These are phyloP conservation scores for Ariolimax columbianus DNA, from an alignment of 2,888 invertebrate species.

Conservation along the genomic window DNA sequence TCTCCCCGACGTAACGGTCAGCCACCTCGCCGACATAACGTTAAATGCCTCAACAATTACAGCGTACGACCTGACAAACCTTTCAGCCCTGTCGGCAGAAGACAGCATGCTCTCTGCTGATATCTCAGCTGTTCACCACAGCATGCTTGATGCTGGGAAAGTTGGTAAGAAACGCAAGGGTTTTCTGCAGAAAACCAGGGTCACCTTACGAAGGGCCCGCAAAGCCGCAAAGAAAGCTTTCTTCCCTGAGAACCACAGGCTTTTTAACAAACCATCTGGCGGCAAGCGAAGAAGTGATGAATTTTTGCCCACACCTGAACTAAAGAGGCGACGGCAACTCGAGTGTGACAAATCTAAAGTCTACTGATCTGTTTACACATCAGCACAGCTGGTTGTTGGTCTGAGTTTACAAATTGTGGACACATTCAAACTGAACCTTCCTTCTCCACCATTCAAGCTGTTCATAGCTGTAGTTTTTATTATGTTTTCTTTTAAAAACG, in stretches of 20 bases:
- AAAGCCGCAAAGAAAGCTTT: slow-evolving; percentile 57
- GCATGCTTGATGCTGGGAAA: slow-evolving; percentile 46
- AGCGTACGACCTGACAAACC: slow-evolving; percentile 28
- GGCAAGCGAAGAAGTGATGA: slow-evolving; percentile 53
- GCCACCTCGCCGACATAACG: slow-evolving; percentile 43
- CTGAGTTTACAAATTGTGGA: too few species aligned
- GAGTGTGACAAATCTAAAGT: slow-evolving; percentile 11
- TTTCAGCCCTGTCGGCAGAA: slow-evolving; percentile 37
- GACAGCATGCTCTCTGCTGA: slow-evolving; percentile 41
- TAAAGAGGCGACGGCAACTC: slow-evolving; percentile 27
- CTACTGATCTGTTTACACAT: not conserved
- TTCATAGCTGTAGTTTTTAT: not conserved
- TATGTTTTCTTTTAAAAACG: not conserved
- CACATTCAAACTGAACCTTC: too few species aligned
- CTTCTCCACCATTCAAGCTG: not conserved
- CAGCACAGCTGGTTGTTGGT: not conserved
- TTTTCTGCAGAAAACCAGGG: slow-evolving; percentile 55
- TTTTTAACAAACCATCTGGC: slow-evolving; percentile 42
- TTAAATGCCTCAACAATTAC: slow-evolving; percentile 29
- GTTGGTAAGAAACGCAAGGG: slow-evolving; percentile 40
- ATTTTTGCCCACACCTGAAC: slow-evolving; percentile 39
- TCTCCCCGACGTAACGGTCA: slow-evolving; percentile 46
- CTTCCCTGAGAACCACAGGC: slow-evolving; percentile 56
- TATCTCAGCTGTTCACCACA: slow-evolving; percentile 35
- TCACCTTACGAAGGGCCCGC: slow-evolving; percentile 53